Evolutionary conservation across 2,888 invertebrate genomes (phyloP), one percentile per base, ranked within the genome.

Genomic region (Trissoscelio sp.): DNA sequence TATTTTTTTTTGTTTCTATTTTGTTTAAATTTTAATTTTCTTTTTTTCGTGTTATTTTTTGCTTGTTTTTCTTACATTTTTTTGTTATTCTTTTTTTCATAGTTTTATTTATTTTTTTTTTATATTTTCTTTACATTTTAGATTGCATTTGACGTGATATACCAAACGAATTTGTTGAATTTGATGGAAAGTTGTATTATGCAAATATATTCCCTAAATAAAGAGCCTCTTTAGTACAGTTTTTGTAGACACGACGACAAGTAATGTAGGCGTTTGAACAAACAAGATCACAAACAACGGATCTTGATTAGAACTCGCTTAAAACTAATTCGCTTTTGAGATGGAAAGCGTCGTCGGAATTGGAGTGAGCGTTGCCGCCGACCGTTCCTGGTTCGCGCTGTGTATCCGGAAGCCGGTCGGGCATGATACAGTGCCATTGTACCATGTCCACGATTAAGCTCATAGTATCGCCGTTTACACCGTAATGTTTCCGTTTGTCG

Each of bases 401-500:
- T 60, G 60, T 57, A 48, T 53, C 51, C 79, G 79, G 79, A 79
- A 66, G 60, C 44, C 6, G 72, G 51, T 67, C 51, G 60, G 31
- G 60, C 60, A 79, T 73, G 72, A 79, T 79, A 44, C 79, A 72
- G 51, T 72, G 66, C 58, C 58, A 79, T 66, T 79, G 72, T 79
- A 31, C 44, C 58, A 24, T 46, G 79, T 64, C 79, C 72, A 51
- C 79, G 72, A 78, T 79, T 79, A 79, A 72, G 72, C 44, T 46
- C 70, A 69, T 79, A 57, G 58, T 79, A 79, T 72, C 57, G 44
- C 58, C 72, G 55, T 72, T 79, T 79, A 72, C 64, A 69, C 79
- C 51, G 79, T 66, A 72, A 72, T 72, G 73, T 79, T 79, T 79
- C 79, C 79, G 73, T 79, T 79, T 79, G 79, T 58, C 73, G 66